Percentiles rank a stretch among this genome's conserved stretches.
phyloP scores from a whole-genome alignment of 2,888 invertebrate genomes.

The Cantharis nigra region DNA sequence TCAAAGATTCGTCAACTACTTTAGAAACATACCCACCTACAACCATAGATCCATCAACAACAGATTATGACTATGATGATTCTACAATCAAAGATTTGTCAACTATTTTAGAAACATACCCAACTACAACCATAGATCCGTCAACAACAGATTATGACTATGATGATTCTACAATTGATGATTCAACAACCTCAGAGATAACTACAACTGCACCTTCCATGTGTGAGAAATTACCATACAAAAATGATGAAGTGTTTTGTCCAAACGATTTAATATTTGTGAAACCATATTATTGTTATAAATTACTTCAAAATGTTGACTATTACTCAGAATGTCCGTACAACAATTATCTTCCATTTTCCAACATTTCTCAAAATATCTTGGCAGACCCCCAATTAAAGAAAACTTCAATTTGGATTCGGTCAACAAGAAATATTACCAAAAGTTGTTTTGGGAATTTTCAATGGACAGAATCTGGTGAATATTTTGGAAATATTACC shows the following conservation, averaged over 20 bases:
- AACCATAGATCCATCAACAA: no score
- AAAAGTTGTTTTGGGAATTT: not conserved
- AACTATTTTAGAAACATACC: no score
- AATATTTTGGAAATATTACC: not conserved
- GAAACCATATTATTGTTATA: not conserved
- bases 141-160: no score
- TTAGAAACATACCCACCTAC: no score
- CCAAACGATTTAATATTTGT: not conserved
- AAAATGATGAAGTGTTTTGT: not conserved
- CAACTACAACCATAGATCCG: no score
- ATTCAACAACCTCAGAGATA: no score
- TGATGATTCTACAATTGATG: no score
- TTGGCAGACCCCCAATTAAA: not conserved
- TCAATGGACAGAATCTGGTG: slow-evolving; percentile 4
- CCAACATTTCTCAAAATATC: no score
- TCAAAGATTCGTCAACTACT: no score
- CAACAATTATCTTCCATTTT: not conserved
- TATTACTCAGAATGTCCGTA: not conserved
- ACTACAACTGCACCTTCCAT: not conserved
- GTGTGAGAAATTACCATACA: not conserved
- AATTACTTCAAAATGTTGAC: not conserved
- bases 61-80: no score
- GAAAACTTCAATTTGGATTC: slow-evolving; percentile 2
- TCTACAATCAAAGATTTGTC: no score
- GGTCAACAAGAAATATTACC: not conserved